phyloP scores from a whole-genome alignment of 2,888 invertebrate genomes.

The Morpho helenor region DNA sequence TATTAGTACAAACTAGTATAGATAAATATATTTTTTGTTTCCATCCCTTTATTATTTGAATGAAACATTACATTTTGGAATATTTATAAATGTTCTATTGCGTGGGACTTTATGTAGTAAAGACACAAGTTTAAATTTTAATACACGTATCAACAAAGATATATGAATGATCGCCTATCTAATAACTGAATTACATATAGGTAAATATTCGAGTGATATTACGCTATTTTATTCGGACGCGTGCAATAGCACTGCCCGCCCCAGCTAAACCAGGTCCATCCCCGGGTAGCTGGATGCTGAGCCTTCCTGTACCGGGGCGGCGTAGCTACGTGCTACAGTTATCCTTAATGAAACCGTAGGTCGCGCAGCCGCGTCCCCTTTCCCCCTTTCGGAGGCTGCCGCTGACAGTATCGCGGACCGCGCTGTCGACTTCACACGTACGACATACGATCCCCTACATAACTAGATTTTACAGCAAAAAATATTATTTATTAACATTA shows the following conservation, averaged over 20 bases:
- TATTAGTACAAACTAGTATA: too few species aligned
- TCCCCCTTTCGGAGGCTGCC: constrained; percentile 54
- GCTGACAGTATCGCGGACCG: constrained; percentile 74
- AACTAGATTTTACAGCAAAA: constrained; percentile 37
- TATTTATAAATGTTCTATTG: too few species aligned
- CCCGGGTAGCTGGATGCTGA: constrained; percentile 31
- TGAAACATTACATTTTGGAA: too few species aligned
- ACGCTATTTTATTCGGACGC: not conserved
- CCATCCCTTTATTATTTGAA: too few species aligned
- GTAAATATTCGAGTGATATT: too few species aligned
- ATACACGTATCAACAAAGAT: too few species aligned
- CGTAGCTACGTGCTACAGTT: constrained; percentile 53
- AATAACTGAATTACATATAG: too few species aligned
- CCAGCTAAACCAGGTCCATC: constrained; percentile 3
- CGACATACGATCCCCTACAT: constrained; percentile 38
- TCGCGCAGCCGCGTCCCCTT: constrained; percentile 68
- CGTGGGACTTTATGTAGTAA: too few species aligned
- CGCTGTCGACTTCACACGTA: constrained; percentile 56
- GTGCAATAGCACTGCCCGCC: not conserved
- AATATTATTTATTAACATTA: constrained; percentile 28
- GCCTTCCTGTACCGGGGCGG: constrained; percentile 50
- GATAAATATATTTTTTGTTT: too few species aligned
- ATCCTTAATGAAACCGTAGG: constrained; percentile 59
- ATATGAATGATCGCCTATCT: too few species aligned
- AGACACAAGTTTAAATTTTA: too few species aligned